phyloP scores from a whole-genome alignment of 2,888 invertebrate species.

The Caenorhabditis panamensis region DNA sequence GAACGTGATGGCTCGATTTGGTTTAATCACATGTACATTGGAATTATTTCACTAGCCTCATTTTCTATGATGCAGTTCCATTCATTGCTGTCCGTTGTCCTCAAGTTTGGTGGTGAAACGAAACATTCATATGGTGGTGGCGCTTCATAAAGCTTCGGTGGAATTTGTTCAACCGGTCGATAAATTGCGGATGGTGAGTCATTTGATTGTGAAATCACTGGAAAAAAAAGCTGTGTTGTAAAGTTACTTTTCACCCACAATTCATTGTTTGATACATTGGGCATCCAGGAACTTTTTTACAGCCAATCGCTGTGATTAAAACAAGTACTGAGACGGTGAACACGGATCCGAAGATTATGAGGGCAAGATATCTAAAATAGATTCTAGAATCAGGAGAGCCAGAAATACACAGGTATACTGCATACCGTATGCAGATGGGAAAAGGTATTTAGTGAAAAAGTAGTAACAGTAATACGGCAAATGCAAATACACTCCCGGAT shows the following conservation, averaged over 20 bases:
- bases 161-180: conserved; percentile 69
- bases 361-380: conserved; percentile 63
- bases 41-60: conserved; percentile 44
- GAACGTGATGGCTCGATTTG: background rate
- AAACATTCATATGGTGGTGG: conserved; percentile 70
- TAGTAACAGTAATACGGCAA: too few relatives aligned
- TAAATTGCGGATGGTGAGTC: conserved; percentile 62
- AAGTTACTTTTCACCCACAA: conserved; percentile 13
- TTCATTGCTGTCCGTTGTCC: conserved; percentile 49
- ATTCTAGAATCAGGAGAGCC: too few relatives aligned
- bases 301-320: conserved; percentile 60
- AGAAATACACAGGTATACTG: too few relatives aligned
- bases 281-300: conserved; percentile 66
- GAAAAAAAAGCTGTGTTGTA: conserved; percentile 8
- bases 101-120: conserved; percentile 53
- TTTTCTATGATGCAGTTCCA: conserved; percentile 72
- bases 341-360: conserved; percentile 63
- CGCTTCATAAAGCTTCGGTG: conserved; percentile 71
- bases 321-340: conserved; percentile 53
- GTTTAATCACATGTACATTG: too few relatives aligned
- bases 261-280: conserved; percentile 64
- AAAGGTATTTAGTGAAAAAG: too few relatives aligned
- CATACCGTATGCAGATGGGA: too few relatives aligned
- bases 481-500: too few relatives aligned
- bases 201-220: conserved; percentile 48